Conservation (phyloP, 1,140 invertebrate species). For the Heterodera schachtii region DNA sequence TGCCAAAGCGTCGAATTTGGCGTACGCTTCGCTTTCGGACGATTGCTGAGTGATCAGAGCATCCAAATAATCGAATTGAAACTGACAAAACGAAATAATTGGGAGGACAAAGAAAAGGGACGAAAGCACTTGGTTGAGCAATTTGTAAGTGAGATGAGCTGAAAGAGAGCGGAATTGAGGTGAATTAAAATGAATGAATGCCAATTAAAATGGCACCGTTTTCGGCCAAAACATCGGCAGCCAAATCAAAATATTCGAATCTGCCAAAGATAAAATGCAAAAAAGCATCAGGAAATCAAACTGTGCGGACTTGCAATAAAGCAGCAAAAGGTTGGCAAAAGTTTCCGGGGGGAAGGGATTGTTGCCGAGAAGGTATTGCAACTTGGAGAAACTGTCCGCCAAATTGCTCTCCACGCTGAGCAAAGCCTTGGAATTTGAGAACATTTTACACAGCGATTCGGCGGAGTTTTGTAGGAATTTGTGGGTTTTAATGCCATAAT, state of each 20-base stretch:
- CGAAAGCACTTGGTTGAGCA: conserved; percentile 79
- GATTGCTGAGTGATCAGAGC: conserved; percentile 96
- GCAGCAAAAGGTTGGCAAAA: conserved; percentile 88
- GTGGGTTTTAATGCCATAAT: too few relatives aligned
- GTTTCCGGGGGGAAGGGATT: conserved; percentile 96
- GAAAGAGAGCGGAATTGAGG: background rate
- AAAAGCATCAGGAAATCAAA: background rate
- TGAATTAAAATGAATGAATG: background rate
- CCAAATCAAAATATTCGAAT: conserved; percentile 84
- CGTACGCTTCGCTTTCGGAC: conserved; percentile 92
- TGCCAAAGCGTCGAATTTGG: conserved; percentile 92
- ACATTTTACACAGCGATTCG: background rate
- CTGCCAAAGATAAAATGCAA: conserved; percentile 17
- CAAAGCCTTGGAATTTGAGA: conserved; percentile 67
- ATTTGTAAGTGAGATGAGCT: conserved; percentile 88
- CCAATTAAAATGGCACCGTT: conserved; percentile 72
- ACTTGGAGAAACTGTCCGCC: conserved; percentile 90
- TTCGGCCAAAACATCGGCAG: conserved; percentile 95
- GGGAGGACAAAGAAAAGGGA: conserved; percentile 16
- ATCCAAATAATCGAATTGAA: conserved; percentile 75
- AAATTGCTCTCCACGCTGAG: conserved; percentile 89
- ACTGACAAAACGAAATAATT: conserved; percentile 71
- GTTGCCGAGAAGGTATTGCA: conserved; percentile 93
- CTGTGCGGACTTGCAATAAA: conserved; percentile 85
- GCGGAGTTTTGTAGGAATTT: background rate